Conservation (phyloP, 2,888 invertebrate species). For the Drosophila merina region DNA sequence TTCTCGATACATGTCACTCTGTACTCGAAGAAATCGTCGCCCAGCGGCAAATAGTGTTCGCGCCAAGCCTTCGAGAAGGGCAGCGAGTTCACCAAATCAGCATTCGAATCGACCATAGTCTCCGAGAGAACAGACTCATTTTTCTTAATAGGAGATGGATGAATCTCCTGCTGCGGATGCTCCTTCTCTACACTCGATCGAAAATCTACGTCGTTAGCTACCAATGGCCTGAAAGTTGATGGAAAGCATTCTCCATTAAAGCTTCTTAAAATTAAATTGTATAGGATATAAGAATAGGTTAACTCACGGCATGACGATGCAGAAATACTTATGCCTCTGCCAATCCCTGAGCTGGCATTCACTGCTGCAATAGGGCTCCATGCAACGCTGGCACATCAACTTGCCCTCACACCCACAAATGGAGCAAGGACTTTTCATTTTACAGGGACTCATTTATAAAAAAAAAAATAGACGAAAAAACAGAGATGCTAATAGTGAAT, state of each 20-base stretch:
- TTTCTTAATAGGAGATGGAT: too few relatives aligned
- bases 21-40: slow-evolving; percentile 40
- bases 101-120: not conserved
- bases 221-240: too few relatives aligned
- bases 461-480: not conserved
- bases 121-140: too few relatives aligned
- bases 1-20: slow-evolving; percentile 37
- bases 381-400: slow-evolving; percentile 59
- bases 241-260: too few relatives aligned
- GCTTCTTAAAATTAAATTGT: too few relatives aligned
- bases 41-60: slow-evolving; percentile 13
- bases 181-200: too few relatives aligned
- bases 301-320: slow-evolving; percentile 39
- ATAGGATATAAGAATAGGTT: too few relatives aligned
- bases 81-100: not conserved
- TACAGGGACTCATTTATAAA: not conserved
- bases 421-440: slow-evolving; percentile 16
- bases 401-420: slow-evolving; percentile 26
- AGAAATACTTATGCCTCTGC: slow-evolving; percentile 58
- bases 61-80: slow-evolving; percentile 39
- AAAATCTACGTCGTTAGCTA: too few relatives aligned
- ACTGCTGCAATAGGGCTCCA: slow-evolving; percentile 52
- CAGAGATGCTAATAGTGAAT: not conserved
- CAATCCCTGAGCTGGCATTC: slow-evolving; percentile 59
- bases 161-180: too few relatives aligned